Percentiles rank a stretch among this genome's conserved stretches.
Evolutionary conservation across 2,888 invertebrate species (phyloP).

Genomic region (Poecilus cupreus): DNA sequence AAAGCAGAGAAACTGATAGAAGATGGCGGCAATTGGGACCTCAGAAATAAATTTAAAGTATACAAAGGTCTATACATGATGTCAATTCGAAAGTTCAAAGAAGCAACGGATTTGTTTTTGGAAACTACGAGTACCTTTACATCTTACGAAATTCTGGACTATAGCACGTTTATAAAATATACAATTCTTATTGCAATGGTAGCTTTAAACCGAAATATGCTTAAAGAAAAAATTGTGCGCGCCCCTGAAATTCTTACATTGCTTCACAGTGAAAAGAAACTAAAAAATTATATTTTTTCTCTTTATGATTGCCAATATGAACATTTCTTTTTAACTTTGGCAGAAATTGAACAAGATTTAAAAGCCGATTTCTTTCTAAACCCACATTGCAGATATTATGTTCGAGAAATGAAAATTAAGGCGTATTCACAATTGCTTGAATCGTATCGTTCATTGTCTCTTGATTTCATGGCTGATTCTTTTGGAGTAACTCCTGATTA

Average conservation of each 20-base stretch:
- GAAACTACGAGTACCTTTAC: slow-evolving; percentile 85
- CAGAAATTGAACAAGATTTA: slow-evolving; percentile 73
- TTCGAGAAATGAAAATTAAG: slow-evolving; percentile 81
- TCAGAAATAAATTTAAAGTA: slow-evolving; percentile 82
- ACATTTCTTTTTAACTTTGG: slow-evolving; percentile 77
- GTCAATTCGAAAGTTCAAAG: slow-evolving; percentile 80
- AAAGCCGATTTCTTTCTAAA: slow-evolving; percentile 79
- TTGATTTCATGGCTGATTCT: slow-evolving; percentile 80
- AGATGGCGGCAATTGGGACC: slow-evolving; percentile 81
- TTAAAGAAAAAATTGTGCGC: slow-evolving; percentile 70
- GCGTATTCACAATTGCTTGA: slow-evolving; percentile 83
- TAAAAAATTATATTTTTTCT: slow-evolving; percentile 78
- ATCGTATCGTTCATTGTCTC: slow-evolving; percentile 81
- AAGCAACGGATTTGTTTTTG: slow-evolving; percentile 79
- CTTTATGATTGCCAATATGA: slow-evolving; percentile 83
- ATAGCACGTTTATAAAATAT: slow-evolving; percentile 74
- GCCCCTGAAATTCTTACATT: slow-evolving; percentile 86
- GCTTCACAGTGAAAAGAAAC: slow-evolving; percentile 81
- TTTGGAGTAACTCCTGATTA: slow-evolving; percentile 82
- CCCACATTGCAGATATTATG: slow-evolving; percentile 81
- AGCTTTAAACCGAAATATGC: slow-evolving; percentile 69
- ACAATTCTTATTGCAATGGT: slow-evolving; percentile 71
- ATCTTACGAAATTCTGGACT: slow-evolving; percentile 83
- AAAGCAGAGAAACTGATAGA: slow-evolving; percentile 68
- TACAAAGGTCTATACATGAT: slow-evolving; percentile 81